Percentiles rank a stretch among this genome's conserved stretches.
Conservation (phyloP, 1,140 invertebrate species). For the Harpegnathos saltator region DNA sequence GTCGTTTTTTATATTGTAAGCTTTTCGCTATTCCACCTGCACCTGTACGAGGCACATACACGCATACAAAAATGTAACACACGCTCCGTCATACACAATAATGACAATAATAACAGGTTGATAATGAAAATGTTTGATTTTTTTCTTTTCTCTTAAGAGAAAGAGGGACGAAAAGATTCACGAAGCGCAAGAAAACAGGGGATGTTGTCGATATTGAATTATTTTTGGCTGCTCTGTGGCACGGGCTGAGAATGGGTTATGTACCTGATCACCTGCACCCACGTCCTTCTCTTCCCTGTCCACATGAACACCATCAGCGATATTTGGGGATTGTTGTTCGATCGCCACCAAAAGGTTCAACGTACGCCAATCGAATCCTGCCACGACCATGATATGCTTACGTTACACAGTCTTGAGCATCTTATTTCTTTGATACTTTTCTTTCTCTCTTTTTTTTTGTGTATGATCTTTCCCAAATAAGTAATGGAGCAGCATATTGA, state of each 20-base stretch:
- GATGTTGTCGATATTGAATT: slow-evolving; percentile 64
- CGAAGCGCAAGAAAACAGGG: slow-evolving; percentile 42
- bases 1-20: no score
- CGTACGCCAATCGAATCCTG: slow-evolving; percentile 99
- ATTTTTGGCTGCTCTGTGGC: slow-evolving; percentile 84
- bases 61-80: slow-evolving; percentile 59
- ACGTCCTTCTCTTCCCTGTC: slow-evolving; percentile 96
- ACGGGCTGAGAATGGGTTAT: slow-evolving; percentile 84
- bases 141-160: slow-evolving; percentile 17
- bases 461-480: slow-evolving; percentile 50
- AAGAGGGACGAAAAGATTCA: neutral
- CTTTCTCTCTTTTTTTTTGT: slow-evolving; percentile 43
- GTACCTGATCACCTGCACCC: slow-evolving; percentile 99
- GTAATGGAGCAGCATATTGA: slow-evolving; percentile 67
- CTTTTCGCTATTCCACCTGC: neutral
- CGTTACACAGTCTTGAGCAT: slow-evolving; percentile 77
- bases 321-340: slow-evolving; percentile 99
- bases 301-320: slow-evolving; percentile 97
- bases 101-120: slow-evolving; percentile 24
- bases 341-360: slow-evolving; percentile 99
- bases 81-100: slow-evolving; percentile 59
- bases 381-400: slow-evolving; percentile 84
- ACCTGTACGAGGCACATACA: neutral
- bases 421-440: slow-evolving; percentile 69
- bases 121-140: slow-evolving; percentile 10